These are phyloP conservation scores for Cheumatopsyche charites DNA, from an alignment of 1,140 invertebrate genomes.

Conservation along the genomic window DNA sequence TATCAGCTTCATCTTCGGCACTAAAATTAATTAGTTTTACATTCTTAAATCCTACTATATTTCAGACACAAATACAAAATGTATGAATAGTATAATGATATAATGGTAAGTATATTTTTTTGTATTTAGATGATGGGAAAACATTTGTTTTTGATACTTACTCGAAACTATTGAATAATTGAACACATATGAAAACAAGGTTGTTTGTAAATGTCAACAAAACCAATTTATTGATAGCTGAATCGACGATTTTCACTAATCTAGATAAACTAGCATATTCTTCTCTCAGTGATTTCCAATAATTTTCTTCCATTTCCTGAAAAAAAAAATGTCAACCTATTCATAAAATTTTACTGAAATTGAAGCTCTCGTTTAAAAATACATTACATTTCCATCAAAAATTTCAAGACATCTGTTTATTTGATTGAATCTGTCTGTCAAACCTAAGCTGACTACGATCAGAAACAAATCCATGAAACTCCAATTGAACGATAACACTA, in stretches of 20 bases:
- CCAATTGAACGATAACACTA: constrained; percentile 64
- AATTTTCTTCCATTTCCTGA: constrained; percentile 60
- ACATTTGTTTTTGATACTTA: too few relatives aligned
- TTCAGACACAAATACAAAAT: too few relatives aligned
- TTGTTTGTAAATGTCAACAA: constrained; percentile 68
- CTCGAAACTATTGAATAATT: constrained; percentile 68
- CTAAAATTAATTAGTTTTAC: too few relatives aligned
- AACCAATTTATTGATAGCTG: constrained; percentile 64
- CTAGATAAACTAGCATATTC: constrained; percentile 66
- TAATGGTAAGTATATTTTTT: too few relatives aligned
- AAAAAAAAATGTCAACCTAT: constrained; percentile 18
- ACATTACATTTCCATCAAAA: constrained; percentile 58
- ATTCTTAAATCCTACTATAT: too few relatives aligned
- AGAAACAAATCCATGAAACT: constrained; percentile 71
- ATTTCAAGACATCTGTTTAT: constrained; percentile 61
- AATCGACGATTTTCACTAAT: constrained; percentile 63
- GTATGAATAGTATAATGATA: too few relatives aligned
- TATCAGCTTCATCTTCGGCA: too few relatives aligned
- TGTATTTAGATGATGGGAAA: too few relatives aligned
- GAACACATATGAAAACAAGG: constrained; percentile 70
- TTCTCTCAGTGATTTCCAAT: constrained; percentile 63
- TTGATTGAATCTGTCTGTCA: constrained; percentile 64
- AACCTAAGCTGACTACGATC: constrained; percentile 64
- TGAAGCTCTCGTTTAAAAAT: too few relatives aligned
- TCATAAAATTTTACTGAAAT: too few relatives aligned